phyloP scores from a whole-genome alignment of 37 sponge, comb jelly and placozoan genomes.

The Bolinopsis microptera region DNA sequence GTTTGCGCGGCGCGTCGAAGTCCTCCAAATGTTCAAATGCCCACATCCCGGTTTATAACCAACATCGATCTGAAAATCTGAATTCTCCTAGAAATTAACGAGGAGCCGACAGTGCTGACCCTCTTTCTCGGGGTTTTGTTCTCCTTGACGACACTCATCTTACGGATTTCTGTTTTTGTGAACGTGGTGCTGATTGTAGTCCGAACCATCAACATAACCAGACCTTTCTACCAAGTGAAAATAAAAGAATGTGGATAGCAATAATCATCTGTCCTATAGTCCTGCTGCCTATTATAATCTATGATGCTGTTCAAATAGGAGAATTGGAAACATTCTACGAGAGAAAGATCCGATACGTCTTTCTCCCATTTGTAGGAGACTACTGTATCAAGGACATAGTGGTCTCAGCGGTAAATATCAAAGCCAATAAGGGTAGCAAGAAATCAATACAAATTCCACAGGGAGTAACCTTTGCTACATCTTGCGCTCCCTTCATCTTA shows the following conservation, averaged over 20 bases:
- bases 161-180: background rate
- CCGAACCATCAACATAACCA: conserved; percentile 28
- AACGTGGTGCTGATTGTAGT: conserved; percentile 38
- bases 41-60: no score
- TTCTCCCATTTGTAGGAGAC: background rate
- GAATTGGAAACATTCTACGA: background rate
- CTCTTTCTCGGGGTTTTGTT: no score
- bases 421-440: background rate
- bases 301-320: background rate
- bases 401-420: background rate
- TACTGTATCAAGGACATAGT: background rate
- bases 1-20: no score
- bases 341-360: background rate
- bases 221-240: conserved; percentile 12
- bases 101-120: no score
- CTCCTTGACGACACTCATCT: background rate
- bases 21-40: no score
- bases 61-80: no score
- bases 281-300: background rate
- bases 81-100: no score
- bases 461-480: background rate
- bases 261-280: background rate
- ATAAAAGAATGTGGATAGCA: background rate
- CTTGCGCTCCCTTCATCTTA: background rate
- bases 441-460: background rate